Evolutionary conservation across 1,140 invertebrate genomes (phyloP), one percentile per base, ranked within the genome.

Genomic region (Euura lappo): DNA sequence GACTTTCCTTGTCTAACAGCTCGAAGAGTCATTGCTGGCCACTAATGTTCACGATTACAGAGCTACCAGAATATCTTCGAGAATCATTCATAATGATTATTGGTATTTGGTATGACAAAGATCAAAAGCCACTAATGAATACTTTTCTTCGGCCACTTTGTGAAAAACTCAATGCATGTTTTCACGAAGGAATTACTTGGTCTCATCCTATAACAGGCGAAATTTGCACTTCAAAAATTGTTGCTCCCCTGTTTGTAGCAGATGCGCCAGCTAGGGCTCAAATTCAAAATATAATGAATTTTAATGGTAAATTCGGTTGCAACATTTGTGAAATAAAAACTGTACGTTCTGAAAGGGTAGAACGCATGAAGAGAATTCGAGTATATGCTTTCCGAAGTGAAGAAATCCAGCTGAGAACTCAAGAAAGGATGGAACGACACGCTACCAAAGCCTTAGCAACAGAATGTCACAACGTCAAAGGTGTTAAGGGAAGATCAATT

Each of bases 211-310:
- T 47, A 69, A 75, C 74, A 65, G 11, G 42, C 6, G 10, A 46
- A 71, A 46, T 45, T 45, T 65, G 51, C 46, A 69, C 42, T 68
- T 75, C 76, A 6, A 77, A 71, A 74, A 13, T 77, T 11, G 73
- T 71, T 72, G 76, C 69, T 66, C 74, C 76, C 8, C 71, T 80
- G 64, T 51, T 75, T 66, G 74, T 77, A 42, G 77, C 74, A 10
- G 79, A 80, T 75, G 79, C 79, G 47, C 76, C 77, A 65, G 76
- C 76, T 2, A 77, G 79, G 74, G 76, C 76, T 6, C 64, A 75
- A 60, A 43, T 77, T 66, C 69, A 73, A 68, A 77, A 78, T 77
- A 76, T 78, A 8, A 8, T 71, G 11, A 45, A 74, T 65, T 71
- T 71, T 66, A 73, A 77, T 69, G 72, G 73, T 45, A 69, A 42